Evolutionary conservation across 2,888 invertebrate species (phyloP), one percentile per base, ranked within the genome.

Genomic region (Apodemia zela): DNA sequence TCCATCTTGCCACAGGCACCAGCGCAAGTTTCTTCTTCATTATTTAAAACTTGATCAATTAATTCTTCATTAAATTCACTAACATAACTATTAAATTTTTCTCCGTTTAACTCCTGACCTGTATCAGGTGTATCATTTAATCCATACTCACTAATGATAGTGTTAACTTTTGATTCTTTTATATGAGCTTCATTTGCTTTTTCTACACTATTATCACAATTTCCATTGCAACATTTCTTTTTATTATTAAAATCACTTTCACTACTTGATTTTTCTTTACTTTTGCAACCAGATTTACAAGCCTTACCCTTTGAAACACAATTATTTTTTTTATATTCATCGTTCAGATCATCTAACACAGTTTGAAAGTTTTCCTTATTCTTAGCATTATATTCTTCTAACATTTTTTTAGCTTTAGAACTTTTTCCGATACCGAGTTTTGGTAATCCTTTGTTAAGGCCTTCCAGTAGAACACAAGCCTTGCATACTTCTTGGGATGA

Each of bases 401-500:
- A 85, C 90, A 94, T 93, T 72, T 92, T 93, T 71, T 95, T 95
- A 0, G 94, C 95, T 80, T 95, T 96, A n/a, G 95, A 96, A 63
- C 95, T 95, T 83, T 98, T 98, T 3, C 97, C 97, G 42, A 98
- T 96, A n/a, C 97, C 98, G 59, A 98, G 92, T 81, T 95, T 95
- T 0, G 99, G 98, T 59, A 98, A 85, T 2, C 99, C 99, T 86
- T 96, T 94, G 84, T 99, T 99, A 2, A 99, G 92, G 0, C 99
- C 99, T 89, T 99, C 98, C 5, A 99, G 89, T 65, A 99, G 92
- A 0, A 98, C 95, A 82, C 99, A 99, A 0, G 99, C 99, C 84
- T 99, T 99, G 83, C 99, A 99, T 4, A 99, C 94, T 73, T 95
- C 94, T 80, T 99, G 98, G 68, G 99, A 99, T 0, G 97, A 97